A percentile compares a stretch with the other conserved stretches of the same genome.
These are phyloP conservation scores for Spilosoma lubricipeda DNA, from an alignment of 2,888 invertebrate genomes.

Conservation along the genomic window DNA sequence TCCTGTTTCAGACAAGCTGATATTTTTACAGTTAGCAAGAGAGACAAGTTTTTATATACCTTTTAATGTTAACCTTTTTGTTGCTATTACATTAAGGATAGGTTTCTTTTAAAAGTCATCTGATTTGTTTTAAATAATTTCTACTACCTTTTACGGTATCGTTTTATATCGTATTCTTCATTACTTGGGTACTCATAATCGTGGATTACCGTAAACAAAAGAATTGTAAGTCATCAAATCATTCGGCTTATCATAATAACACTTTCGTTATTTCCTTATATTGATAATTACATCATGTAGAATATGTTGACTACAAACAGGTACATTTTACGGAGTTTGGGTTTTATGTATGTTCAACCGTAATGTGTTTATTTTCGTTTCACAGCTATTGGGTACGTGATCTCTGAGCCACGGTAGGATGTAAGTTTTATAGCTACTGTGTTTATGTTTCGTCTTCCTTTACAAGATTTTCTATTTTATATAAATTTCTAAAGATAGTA, in stretches of 20 bases:
- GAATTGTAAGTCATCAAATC: too few species aligned
- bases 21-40: too few species aligned
- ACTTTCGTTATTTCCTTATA: not conserved
- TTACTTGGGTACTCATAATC: too few species aligned
- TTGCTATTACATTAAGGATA: not conserved
- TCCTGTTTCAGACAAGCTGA: too few species aligned
- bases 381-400: conserved; percentile 15
- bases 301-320: not conserved
- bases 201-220: not conserved
- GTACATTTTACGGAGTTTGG: not conserved
- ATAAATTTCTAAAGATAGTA: not conserved
- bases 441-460: not conserved
- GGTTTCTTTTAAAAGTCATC: not conserved
- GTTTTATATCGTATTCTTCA: not conserved
- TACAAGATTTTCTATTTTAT: not conserved
- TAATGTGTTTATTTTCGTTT: conserved; percentile 15
- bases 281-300: not conserved
- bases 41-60: not conserved
- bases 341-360: conserved; percentile 9
- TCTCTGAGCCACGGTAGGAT: conserved; percentile 3
- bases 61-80: not conserved
- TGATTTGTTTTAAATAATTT: too few species aligned
- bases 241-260: not conserved
- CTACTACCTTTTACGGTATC: too few species aligned
- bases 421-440: conserved; percentile 5